phyloP scores from a whole-genome alignment of 2,797 vertebrate species.

The Mus minutoides region DNA sequence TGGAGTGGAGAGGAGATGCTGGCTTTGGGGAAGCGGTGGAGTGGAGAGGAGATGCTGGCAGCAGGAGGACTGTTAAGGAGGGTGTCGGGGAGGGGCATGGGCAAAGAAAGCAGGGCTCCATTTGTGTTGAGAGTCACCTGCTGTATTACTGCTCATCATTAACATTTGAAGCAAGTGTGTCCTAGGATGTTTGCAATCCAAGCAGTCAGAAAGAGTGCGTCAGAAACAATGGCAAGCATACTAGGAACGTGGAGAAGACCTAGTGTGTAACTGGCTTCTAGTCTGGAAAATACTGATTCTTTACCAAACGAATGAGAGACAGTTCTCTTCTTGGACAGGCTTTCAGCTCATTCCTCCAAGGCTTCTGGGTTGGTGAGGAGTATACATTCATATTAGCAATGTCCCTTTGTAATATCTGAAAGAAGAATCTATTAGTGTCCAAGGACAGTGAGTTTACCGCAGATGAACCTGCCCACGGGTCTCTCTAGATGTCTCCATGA shows the following conservation, averaged over 20 bases:
- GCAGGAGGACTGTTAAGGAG: not conserved
- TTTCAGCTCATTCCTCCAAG: not conserved
- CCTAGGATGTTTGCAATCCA: not conserved
- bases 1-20: not conserved
- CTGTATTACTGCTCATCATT: not conserved
- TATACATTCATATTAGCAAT: not conserved
- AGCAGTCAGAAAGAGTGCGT: not conserved
- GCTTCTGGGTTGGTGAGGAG: conserved; percentile 15
- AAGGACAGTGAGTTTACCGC: conserved; percentile 34
- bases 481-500: not conserved
- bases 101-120: not conserved
- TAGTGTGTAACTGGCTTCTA: not conserved
- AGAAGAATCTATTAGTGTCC: conserved; percentile 25
- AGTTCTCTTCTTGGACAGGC: not conserved
- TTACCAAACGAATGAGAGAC: not conserved
- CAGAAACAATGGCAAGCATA: not conserved
- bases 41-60: not conserved
- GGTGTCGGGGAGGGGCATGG: not conserved
- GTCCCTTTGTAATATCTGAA: conserved; percentile 40
- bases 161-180: not conserved
- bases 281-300: not conserved
- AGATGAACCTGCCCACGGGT: not conserved
- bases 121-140: not conserved
- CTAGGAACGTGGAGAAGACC: not conserved
- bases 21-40: not conserved